A percentile compares a stretch with the other conserved stretches of the same genome.
phyloP scores from a whole-genome alignment of 2,113 vertebrate species.

The Phrynocephalus versicolor region DNA sequence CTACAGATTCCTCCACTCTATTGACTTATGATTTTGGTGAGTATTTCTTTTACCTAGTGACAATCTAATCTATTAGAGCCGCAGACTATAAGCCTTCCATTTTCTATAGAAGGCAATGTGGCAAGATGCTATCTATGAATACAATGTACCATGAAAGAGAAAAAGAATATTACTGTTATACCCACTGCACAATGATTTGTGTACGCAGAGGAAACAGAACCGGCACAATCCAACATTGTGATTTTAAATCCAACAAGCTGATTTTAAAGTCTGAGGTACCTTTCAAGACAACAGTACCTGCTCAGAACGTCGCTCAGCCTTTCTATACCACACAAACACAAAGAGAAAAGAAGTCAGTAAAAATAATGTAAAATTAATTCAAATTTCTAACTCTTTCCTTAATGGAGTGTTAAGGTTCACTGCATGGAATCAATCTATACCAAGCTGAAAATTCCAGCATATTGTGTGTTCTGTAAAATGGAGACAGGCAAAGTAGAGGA shows the following conservation, averaged over 20 bases:
- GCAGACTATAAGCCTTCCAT: constrained; percentile 9
- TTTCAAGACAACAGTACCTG: constrained; percentile 69
- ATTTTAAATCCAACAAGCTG: constrained; percentile 56
- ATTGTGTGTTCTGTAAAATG: constrained; percentile 28
- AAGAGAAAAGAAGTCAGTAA: constrained; percentile 23
- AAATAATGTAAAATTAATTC: constrained; percentile 70
- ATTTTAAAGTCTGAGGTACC: constrained; percentile 55
- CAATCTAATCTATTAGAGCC: constrained; percentile 20
- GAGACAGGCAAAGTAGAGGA: constrained; percentile 21
- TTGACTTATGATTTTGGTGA: constrained; percentile 10
- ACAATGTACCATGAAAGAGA: constrained; percentile 30
- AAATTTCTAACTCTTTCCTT: constrained; percentile 64
- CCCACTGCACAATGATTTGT: constrained; percentile 24
- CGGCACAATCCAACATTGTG: constrained; percentile 34
- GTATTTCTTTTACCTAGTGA: constrained; percentile 17
- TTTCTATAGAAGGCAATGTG: constrained; percentile 38
- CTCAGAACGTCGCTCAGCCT: constrained; percentile 55
- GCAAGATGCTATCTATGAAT: constrained; percentile 53
- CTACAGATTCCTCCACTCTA: constrained; percentile 5
- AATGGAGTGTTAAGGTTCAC: constrained; percentile 71
- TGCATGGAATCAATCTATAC: constrained; percentile 70
- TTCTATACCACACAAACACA: constrained; percentile 11
- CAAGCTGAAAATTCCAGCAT: constrained; percentile 36
- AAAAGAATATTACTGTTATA: constrained; percentile 5
- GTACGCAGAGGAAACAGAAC: background rate